Evolutionary conservation across 2,888 invertebrate genomes (phyloP).

Genomic region (Dynastes grantii): DNA sequence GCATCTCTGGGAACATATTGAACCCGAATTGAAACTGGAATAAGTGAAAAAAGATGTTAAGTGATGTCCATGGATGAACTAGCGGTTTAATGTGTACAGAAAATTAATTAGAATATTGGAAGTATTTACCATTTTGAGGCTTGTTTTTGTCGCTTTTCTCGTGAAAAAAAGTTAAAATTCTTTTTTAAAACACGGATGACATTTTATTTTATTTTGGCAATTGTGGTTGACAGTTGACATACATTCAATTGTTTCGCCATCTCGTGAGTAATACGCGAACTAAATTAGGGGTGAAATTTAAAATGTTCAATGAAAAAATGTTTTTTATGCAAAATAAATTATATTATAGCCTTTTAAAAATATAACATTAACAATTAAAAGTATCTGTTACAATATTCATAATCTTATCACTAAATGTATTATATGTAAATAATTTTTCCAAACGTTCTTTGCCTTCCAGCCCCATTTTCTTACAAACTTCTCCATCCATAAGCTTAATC

Average conservation of each 20-base stretch:
- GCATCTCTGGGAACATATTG: slow-evolving; percentile 90
- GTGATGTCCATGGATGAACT: not conserved
- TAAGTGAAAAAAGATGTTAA: not conserved
- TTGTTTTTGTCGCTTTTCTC: not conserved
- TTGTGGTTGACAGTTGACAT: not conserved
- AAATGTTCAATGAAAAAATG: not conserved
- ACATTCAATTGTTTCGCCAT: not conserved
- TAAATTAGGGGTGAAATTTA: not conserved
- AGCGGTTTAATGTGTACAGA: not conserved
- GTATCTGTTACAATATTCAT: slow-evolving; percentile 53
- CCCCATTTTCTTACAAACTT: slow-evolving; percentile 80
- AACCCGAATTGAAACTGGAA: slow-evolving; percentile 86
- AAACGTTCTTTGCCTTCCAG: slow-evolving; percentile 83
- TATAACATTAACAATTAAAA: slow-evolving; percentile 26
- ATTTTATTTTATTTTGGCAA: not conserved
- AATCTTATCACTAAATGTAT: slow-evolving; percentile 76
- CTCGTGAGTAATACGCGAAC: not conserved
- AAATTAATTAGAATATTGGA: not conserved
- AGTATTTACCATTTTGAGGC: slow-evolving; percentile 5
- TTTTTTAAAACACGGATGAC: not conserved
- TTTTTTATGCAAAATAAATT: slow-evolving; percentile 19
- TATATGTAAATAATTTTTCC: slow-evolving; percentile 86
- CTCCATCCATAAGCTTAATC: slow-evolving; percentile 76
- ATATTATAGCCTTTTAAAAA: slow-evolving; percentile 22
- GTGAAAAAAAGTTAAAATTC: not conserved